These are phyloP conservation scores for Dioctria linearis DNA, from an alignment of 2,888 invertebrate species.

Conservation along the genomic window DNA sequence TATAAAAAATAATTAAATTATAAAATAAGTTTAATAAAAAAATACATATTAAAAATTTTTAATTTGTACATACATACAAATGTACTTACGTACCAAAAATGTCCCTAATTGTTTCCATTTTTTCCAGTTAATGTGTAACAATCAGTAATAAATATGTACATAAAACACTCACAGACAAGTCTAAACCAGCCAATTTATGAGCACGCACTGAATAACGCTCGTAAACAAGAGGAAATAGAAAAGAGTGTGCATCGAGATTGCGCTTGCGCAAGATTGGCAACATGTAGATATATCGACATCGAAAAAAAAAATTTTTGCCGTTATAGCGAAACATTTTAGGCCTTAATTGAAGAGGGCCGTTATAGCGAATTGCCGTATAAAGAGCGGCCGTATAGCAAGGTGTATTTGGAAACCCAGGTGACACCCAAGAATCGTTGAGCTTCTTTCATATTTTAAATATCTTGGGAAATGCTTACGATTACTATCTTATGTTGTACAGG, in stretches of 20 bases:
- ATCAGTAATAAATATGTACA: constrained; percentile 61
- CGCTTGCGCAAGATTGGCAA: constrained; percentile 48
- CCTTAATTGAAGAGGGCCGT: neutral
- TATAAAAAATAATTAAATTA: constrained; percentile 41
- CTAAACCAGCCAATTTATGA: constrained; percentile 58
- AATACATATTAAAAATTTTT: too few relatives aligned
- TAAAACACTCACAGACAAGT: constrained; percentile 60
- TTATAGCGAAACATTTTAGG: constrained; percentile 52
- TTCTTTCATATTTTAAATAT: too few relatives aligned
- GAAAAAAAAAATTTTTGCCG: constrained; percentile 52
- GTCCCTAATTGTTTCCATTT: constrained; percentile 61
- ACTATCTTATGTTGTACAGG: too few relatives aligned
- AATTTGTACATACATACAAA: too few relatives aligned
- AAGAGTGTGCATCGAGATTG: constrained; percentile 24
- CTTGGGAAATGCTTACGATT: too few relatives aligned
- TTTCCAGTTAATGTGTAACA: constrained; percentile 61
- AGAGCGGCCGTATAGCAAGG: too few relatives aligned
- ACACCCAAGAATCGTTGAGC: too few relatives aligned
- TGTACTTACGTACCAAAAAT: constrained; percentile 60
- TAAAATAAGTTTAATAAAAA: too few relatives aligned
- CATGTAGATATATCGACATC: constrained; percentile 51
- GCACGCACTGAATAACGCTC: constrained; percentile 57
- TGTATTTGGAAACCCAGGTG: too few relatives aligned
- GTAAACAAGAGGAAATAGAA: constrained; percentile 31
- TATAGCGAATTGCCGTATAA: too few relatives aligned